phyloP scores from a whole-genome alignment of 1,140 invertebrate species.

The Bombyx mori region DNA sequence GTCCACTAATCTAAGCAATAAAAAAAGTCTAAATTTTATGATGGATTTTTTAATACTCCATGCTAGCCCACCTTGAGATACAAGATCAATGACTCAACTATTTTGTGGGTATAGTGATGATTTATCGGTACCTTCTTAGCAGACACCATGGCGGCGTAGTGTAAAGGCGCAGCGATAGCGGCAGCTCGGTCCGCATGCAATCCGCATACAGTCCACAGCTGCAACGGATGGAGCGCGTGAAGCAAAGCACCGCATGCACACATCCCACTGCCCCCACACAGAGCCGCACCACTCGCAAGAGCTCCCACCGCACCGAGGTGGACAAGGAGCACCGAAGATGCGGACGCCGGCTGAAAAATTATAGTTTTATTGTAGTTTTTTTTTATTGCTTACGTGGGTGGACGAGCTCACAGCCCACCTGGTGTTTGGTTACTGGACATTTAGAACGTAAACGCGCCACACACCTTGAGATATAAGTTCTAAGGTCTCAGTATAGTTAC shows the following conservation, averaged over 20 bases:
- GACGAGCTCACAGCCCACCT: no score
- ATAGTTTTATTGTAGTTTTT: background rate
- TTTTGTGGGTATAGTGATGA: no score
- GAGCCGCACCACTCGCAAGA: constrained; percentile 74
- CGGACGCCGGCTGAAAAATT: constrained; percentile 72
- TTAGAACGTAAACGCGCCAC: no score
- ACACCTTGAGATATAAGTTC: no score
- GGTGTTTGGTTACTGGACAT: no score
- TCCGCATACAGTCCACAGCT: constrained; percentile 85
- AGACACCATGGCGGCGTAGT: constrained; percentile 81
- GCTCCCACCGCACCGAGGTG: constrained; percentile 80
- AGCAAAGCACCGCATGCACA: constrained; percentile 76
- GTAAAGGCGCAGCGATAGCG: constrained; percentile 82
- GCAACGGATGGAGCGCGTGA: constrained; percentile 80
- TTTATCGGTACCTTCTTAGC: constrained; percentile 70
- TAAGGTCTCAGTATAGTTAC: no score
- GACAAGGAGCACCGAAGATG: constrained; percentile 79
- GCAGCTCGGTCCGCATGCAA: constrained; percentile 85
- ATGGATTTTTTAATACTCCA: no score
- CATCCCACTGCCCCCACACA: constrained; percentile 62
- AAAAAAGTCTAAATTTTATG: no score
- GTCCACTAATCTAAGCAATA: no score
- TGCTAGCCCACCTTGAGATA: no score
- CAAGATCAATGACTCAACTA: no score
- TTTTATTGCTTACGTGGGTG: no score